Evolutionary conservation across 2,888 invertebrate genomes (phyloP).

Genomic region (Argyra leucocephala): DNA sequence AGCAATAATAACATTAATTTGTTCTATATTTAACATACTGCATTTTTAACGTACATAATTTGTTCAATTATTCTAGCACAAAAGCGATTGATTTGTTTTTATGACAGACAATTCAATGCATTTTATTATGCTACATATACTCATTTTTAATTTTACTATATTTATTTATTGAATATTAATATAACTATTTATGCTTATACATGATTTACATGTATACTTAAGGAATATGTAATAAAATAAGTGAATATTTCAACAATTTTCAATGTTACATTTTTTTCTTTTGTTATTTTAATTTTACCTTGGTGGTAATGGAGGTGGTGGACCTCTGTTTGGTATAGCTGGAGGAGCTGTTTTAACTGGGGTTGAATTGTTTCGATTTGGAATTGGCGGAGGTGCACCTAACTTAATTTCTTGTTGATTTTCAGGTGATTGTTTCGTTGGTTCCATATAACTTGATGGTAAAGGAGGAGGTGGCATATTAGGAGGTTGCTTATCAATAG

Average conservation of each 20-base stretch:
- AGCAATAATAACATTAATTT: not conserved
- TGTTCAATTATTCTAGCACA: not conserved
- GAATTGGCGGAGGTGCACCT: constrained; percentile 52
- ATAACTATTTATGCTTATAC: not conserved
- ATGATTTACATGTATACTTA: no score
- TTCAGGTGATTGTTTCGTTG: constrained; percentile 20
- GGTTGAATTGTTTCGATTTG: constrained; percentile 33
- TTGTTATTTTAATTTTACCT: constrained; percentile 38
- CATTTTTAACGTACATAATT: not conserved
- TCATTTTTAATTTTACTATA: not conserved
- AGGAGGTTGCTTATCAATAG: constrained; percentile 26
- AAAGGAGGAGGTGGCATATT: constrained; percentile 55
- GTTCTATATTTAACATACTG: constrained; percentile 2
- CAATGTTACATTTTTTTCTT: constrained; percentile 7
- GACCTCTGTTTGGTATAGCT: constrained; percentile 41
- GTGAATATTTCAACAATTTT: not conserved
- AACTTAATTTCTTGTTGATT: constrained; percentile 40
- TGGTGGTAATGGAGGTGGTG: constrained; percentile 40
- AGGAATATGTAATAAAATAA: no score
- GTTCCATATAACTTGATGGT: constrained; percentile 33
- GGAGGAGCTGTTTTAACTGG: constrained; percentile 38
- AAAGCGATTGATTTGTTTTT: not conserved
- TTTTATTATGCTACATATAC: not conserved
- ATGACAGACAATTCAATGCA: not conserved
- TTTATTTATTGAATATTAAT: not conserved